phyloP scores from a whole-genome alignment of 2,888 invertebrate genomes.

The Shargacucullia verbasci region DNA sequence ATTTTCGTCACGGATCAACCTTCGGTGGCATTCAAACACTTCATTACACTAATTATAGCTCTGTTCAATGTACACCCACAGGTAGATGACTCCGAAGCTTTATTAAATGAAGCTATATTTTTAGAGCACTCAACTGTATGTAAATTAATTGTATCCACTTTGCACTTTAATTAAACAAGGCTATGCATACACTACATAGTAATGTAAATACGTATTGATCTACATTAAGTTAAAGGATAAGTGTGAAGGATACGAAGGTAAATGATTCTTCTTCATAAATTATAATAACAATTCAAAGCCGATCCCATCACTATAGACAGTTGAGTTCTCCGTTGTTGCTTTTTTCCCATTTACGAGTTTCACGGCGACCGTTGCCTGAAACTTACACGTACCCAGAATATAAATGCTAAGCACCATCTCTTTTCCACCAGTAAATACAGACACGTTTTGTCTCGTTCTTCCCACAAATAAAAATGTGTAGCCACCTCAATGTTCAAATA shows the following conservation, averaged over 20 bases:
- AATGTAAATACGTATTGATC: constrained; percentile 23
- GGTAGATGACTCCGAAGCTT: constrained; percentile 31
- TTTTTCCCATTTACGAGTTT: constrained; percentile 89
- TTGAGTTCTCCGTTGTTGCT: constrained; percentile 88
- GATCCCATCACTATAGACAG: constrained; percentile 83
- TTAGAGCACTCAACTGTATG: constrained; percentile 27
- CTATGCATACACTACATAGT: constrained; percentile 25
- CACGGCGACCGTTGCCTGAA: constrained; percentile 89
- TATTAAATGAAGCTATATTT: constrained; percentile 37
- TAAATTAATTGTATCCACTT: constrained; percentile 46
- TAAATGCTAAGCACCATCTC: constrained; percentile 83
- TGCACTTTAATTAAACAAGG: constrained; percentile 37
- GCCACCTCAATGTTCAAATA: constrained; percentile 84
- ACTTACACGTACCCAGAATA: constrained; percentile 89
- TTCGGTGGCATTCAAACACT: constrained; percentile 52
- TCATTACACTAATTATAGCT: constrained; percentile 47
- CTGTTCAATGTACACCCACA: constrained; percentile 28
- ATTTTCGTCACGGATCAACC: constrained; percentile 62
- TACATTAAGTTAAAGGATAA: constrained; percentile 21
- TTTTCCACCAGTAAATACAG: constrained; percentile 62
- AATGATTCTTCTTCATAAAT: constrained; percentile 35
- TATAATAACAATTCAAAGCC: constrained; percentile 59
- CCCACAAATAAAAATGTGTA: constrained; percentile 87
- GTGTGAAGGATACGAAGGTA: not conserved
- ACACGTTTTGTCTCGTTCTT: constrained; percentile 73